phyloP scores from a whole-genome alignment of 2,113 vertebrate genomes.

The Hoplias malabaricus region DNA sequence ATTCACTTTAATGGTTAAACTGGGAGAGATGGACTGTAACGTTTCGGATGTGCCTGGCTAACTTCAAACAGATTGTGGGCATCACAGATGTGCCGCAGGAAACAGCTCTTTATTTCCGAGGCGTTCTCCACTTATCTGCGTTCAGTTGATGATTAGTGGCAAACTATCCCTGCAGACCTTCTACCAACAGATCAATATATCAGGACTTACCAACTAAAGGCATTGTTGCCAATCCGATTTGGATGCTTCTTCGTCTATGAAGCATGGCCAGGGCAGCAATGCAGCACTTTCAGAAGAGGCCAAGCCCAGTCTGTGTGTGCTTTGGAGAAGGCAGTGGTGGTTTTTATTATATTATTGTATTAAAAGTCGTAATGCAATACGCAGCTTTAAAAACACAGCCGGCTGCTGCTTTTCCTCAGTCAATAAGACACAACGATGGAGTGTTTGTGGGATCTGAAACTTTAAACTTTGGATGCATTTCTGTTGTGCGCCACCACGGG shows the following conservation, averaged over 20 bases:
- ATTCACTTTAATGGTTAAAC: constrained; percentile 73
- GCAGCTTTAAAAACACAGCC: background rate
- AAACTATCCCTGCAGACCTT: constrained; percentile 7
- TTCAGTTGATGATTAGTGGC: constrained; percentile 14
- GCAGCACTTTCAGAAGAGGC: background rate
- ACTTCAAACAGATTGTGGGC: constrained; percentile 43
- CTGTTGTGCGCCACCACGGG: background rate
- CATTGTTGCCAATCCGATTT: background rate
- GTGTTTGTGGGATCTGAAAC: background rate
- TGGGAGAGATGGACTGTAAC: constrained; percentile 60
- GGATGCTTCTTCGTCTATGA: background rate
- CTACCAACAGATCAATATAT: constrained; percentile 21
- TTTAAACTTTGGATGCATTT: background rate
- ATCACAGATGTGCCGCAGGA: constrained; percentile 39
- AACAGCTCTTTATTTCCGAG: constrained; percentile 17
- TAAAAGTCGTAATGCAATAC: background rate
- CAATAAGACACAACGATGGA: background rate
- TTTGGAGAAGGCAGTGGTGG: background rate
- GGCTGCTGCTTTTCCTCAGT: background rate
- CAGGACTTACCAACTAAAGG: constrained; percentile 2
- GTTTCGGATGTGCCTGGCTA: constrained; percentile 45
- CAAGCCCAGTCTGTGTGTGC: background rate
- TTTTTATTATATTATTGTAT: background rate
- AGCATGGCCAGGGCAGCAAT: background rate
- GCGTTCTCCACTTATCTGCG: background rate